Base-by-base conservation (phyloP, 2,113 vertebrate species). In the Anhinga anhinga region DNA sequence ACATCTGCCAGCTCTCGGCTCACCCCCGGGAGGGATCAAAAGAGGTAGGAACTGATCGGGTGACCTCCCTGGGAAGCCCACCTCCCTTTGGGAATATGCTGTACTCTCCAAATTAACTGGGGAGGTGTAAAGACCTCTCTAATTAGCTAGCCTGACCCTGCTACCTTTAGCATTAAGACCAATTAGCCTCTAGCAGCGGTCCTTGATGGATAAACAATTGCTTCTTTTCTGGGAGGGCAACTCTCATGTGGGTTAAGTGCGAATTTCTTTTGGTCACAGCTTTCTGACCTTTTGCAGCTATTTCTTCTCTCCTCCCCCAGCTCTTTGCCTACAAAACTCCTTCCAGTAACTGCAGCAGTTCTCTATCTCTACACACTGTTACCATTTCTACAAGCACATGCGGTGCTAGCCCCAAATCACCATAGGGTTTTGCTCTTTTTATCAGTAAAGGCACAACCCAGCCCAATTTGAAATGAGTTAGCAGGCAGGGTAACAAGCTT, bases 361-460 rank as follows among this genome's bases (percentile, higher is more conserved):
- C 77, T 26, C 40, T 2, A 1, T 4, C 45, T 23, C 44, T 5
- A 7, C 80, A 3, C 55, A 0, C 15, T 3, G 26, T 0, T 15
- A 27, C 2, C 5, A 0, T 9, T 53, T 44, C 16, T 11, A 29
- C 3, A 14, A 69, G 65, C 14, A 11, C 38, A 20, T 71, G 63
- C 3, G 1, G 2, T 18, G 21, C 42, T 5, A 10, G 30, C 71
- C 45, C 62, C 69, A 40, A 6, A 34, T 19, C 44, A 45, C 29
- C 26, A 15, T 1, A 3, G 38, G 47, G 27, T 34, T 67, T 81
- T 52, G 71, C 36, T 27, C 77, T 62, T 49, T 18, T 5, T 9
- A 53, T 38, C 50, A 86, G 27, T 52, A 36, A 16, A 36, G 38
- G 72, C 29, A 20, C 40, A 27, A 34, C 34, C 30, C 44, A 50